Conservation (phyloP, 2,888 invertebrate species). For the Archaeoteleia sp. region DNA sequence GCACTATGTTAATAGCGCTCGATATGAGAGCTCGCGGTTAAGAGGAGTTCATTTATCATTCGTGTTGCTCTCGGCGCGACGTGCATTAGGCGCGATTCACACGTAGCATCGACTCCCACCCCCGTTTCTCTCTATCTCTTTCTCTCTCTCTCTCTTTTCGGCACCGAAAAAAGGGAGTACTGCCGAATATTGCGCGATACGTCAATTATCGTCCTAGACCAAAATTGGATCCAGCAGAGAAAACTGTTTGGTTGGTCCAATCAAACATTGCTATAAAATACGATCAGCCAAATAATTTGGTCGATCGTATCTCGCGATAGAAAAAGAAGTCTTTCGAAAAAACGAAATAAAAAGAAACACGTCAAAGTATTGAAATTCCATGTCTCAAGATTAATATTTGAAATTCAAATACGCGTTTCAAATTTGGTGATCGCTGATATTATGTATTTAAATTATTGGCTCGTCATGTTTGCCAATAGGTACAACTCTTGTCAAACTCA, state of each 20-base stretch:
- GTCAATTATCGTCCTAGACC: too few species aligned
- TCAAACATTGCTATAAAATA: slow-evolving; percentile 49
- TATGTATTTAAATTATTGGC: too few species aligned
- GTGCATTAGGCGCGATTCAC: slow-evolving; percentile 59
- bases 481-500: too few species aligned
- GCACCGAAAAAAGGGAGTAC: too few species aligned
- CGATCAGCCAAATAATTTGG: too few species aligned
- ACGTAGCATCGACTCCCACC: too few species aligned
- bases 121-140: slow-evolving; percentile 33
- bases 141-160: slow-evolving; percentile 27
- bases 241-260: slow-evolving; percentile 24
- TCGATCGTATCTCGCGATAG: too few species aligned
- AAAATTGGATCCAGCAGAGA: too few species aligned
- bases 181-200: too few species aligned
- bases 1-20: slow-evolving; percentile 73
- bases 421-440: slow-evolving; percentile 31
- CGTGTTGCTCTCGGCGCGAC: slow-evolving; percentile 52
- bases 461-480: too few species aligned
- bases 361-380: slow-evolving; percentile 37
- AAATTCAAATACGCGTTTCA: slow-evolving; percentile 42
- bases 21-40: slow-evolving; percentile 72
- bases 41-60: slow-evolving; percentile 74
- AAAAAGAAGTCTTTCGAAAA: slow-evolving; percentile 21
- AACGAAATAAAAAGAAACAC: slow-evolving; percentile 19
- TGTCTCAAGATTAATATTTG: slow-evolving; percentile 46